Percentiles rank a stretch among this genome's conserved stretches.
Evolutionary conservation across 1,140 invertebrate genomes (phyloP).

Genomic region (Pachyrhynchus sulphureomaculatus): DNA sequence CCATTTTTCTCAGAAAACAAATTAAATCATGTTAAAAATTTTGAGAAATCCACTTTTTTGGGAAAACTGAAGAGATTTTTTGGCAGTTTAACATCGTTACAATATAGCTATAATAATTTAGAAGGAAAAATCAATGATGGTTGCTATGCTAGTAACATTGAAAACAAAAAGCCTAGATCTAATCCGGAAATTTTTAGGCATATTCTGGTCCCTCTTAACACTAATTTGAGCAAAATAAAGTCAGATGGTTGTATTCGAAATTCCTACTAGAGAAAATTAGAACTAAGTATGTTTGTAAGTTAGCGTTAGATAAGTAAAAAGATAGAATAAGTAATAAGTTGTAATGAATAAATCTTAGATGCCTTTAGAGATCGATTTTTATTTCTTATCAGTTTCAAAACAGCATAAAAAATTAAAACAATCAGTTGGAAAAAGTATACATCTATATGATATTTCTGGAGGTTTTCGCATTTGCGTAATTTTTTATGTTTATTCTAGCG

Average conservation of each 20-base stretch:
- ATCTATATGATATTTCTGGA: no score
- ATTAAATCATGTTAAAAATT: conserved; percentile 13
- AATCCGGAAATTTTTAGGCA: conserved; percentile 14
- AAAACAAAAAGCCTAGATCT: conserved; percentile 1
- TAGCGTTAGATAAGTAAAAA: no score
- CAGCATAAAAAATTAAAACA: no score
- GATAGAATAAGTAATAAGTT: no score
- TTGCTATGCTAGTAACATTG: background rate
- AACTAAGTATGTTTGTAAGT: no score
- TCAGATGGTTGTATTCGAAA: conserved; percentile 1
- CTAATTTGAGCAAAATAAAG: conserved; percentile 48
- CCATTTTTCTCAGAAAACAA: conserved; percentile 33
- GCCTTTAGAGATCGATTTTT: no score
- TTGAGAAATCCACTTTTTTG: conserved; percentile 15
- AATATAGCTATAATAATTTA: conserved; percentile 9
- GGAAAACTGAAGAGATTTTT: conserved; percentile 30
- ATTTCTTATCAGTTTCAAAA: no score
- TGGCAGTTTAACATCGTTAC: conserved; percentile 25
- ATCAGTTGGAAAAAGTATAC: no score
- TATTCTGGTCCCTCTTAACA: background rate
- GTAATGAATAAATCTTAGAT: no score
- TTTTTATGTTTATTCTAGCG: no score
- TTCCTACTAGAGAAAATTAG: background rate
- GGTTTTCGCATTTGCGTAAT: no score
- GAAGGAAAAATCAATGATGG: background rate